Conservation (phyloP, 2,797 vertebrate species). For the Sebastiscus tertius region DNA sequence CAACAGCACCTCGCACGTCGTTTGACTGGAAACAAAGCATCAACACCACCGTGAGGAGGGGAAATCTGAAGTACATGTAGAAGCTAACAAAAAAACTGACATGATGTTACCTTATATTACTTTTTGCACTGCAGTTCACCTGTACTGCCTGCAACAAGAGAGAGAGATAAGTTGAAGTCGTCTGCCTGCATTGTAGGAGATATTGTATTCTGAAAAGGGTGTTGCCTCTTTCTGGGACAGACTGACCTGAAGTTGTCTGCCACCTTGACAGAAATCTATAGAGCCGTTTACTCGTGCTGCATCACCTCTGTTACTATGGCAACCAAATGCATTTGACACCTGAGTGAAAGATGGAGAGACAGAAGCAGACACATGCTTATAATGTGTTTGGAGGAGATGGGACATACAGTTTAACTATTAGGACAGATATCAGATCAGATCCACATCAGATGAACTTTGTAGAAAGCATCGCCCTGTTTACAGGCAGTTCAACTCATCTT, state of each 20-base stretch:
- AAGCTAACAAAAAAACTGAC: neutral
- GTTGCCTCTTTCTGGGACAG: neutral
- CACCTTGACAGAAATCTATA: constrained; percentile 33
- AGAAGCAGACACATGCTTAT: constrained; percentile 6
- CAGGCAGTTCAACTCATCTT: neutral
- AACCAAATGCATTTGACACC: constrained; percentile 61
- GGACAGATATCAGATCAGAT: neutral
- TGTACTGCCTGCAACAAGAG: constrained; percentile 33
- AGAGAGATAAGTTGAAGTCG: neutral
- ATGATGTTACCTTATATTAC: constrained; percentile 16
- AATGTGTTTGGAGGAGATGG: neutral
- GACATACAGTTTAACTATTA: neutral
- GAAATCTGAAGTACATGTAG: neutral
- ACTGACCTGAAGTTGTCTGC: constrained; percentile 54
- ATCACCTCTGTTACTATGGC: neutral
- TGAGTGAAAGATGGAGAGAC: constrained; percentile 46
- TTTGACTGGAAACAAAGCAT: constrained; percentile 39
- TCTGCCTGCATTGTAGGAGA: neutral
- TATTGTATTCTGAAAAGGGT: neutral
- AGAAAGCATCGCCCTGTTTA: neutral
- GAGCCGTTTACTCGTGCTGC: neutral
- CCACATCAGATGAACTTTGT: neutral
- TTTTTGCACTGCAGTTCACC: constrained; percentile 50
- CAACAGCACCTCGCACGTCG: constrained; percentile 66
- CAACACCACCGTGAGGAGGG: neutral